Percentiles rank a stretch among this genome's conserved stretches.
Conservation (phyloP, 2,888 invertebrate genomes). For the Pherbina coryleti region DNA sequence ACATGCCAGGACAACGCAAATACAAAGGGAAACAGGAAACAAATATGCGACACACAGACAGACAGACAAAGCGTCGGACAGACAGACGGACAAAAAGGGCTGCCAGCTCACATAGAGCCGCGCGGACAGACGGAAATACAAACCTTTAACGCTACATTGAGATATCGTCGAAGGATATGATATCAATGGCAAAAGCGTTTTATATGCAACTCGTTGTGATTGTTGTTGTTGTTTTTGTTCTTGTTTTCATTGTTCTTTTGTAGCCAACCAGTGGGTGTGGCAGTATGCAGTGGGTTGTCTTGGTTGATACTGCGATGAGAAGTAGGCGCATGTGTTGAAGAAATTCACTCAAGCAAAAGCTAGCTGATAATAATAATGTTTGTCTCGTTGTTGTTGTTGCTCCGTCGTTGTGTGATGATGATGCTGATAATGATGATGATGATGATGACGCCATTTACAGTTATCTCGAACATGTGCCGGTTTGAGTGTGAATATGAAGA, state of each 20-base stretch:
- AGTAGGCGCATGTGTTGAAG: constrained; percentile 43
- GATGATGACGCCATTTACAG: constrained; percentile 48
- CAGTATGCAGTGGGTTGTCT: background rate
- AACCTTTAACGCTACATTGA: constrained; percentile 37
- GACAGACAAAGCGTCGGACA: constrained; percentile 15
- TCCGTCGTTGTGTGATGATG: constrained; percentile 30
- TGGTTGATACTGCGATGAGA: background rate
- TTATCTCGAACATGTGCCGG: constrained; percentile 37
- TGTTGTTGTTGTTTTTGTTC: too few species aligned
- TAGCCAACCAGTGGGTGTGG: background rate
- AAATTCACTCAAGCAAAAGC: constrained; percentile 69
- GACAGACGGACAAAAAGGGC: background rate
- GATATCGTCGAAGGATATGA: constrained; percentile 37
- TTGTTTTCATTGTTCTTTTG: too few species aligned
- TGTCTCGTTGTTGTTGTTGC: constrained; percentile 52
- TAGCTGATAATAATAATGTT: constrained; percentile 66
- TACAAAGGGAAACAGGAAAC: constrained; percentile 52
- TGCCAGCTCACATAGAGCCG: background rate
- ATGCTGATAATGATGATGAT: constrained; percentile 42
- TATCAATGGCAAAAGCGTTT: constrained; percentile 20
- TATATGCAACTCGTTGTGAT: constrained; percentile 10
- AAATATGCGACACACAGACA: constrained; percentile 48
- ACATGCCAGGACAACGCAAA: constrained; percentile 57
- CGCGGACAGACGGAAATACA: constrained; percentile 19
- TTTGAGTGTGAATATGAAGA: constrained; percentile 11